Percentiles rank a stretch among this genome's conserved stretches.
phyloP scores from a whole-genome alignment of 2,113 vertebrate genomes.

The Megaleporinus macrocephalus region DNA sequence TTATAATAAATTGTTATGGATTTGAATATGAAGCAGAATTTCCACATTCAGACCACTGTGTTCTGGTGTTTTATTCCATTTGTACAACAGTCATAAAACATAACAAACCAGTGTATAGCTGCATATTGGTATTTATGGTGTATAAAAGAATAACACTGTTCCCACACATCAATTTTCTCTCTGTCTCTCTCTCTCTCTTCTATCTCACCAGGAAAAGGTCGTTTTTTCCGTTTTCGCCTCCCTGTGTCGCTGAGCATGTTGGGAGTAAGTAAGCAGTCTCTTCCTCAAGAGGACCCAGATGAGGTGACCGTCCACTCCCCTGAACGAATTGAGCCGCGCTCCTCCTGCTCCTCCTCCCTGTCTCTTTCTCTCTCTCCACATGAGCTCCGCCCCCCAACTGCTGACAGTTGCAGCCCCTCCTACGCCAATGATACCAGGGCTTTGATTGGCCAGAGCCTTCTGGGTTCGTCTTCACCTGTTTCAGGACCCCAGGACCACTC shows the following conservation, averaged over 20 bases:
- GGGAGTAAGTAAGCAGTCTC: slow-evolving; percentile 91
- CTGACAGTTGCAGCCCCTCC: slow-evolving; percentile 91
- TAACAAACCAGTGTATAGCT: too few species aligned
- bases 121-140: too few species aligned
- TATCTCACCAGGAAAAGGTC: slow-evolving; percentile 74
- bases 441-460: slow-evolving; percentile 86
- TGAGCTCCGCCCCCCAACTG: slow-evolving; percentile 88
- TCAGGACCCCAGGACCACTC: slow-evolving; percentile 95
- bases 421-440: slow-evolving; percentile 94
- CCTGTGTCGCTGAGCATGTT: slow-evolving; percentile 85
- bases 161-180: neutral
- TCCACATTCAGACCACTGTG: too few species aligned
- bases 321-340: slow-evolving; percentile 71
- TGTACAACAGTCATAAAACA: too few species aligned
- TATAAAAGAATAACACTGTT: too few species aligned
- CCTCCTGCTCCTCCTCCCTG: slow-evolving; percentile 46
- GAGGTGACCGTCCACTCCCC: slow-evolving; percentile 90
- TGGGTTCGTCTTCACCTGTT: slow-evolving; percentile 85
- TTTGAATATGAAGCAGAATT: too few species aligned
- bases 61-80: too few species aligned
- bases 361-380: slow-evolving; percentile 64
- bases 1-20: too few species aligned
- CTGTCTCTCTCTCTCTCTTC: neutral
- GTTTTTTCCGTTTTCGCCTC: slow-evolving; percentile 91
- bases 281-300: slow-evolving; percentile 96